A percentile compares a stretch with the other conserved stretches of the same genome.
Evolutionary conservation across 2,797 vertebrate species (phyloP).

Genomic region (Gambusia yucatana): DNA sequence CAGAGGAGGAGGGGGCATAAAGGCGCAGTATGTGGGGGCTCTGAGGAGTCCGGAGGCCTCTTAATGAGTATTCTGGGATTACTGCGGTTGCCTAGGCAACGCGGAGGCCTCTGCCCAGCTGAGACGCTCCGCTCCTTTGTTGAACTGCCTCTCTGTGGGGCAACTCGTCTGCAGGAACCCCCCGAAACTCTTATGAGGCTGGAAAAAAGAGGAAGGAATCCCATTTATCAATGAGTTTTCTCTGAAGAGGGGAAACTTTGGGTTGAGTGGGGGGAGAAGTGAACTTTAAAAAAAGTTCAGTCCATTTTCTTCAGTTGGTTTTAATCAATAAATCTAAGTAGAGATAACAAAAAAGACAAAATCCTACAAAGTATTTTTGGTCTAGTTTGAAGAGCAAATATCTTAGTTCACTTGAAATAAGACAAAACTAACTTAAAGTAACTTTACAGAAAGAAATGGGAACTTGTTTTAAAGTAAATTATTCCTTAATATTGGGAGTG

Average conservation of each 20-base stretch:
- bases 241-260: constrained; percentile 49
- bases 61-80: constrained; percentile 85
- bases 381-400: too few relatives aligned
- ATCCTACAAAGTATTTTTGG: too few relatives aligned
- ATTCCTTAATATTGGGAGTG: too few relatives aligned
- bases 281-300: constrained; percentile 68
- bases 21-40: constrained; percentile 83
- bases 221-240: constrained; percentile 78
- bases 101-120: constrained; percentile 80
- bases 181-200: constrained; percentile 59
- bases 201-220: constrained; percentile 75
- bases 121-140: constrained; percentile 85
- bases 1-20: constrained; percentile 70
- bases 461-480: too few relatives aligned
- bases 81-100: constrained; percentile 80
- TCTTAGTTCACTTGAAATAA: too few relatives aligned
- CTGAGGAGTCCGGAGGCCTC: constrained; percentile 76
- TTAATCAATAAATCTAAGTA: constrained; percentile 19
- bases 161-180: constrained; percentile 75
- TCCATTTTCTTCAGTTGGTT: constrained; percentile 37
- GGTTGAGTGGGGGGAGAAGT: constrained; percentile 54
- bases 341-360: background rate
- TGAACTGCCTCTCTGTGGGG: constrained; percentile 77
- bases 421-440: too few relatives aligned
- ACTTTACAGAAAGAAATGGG: too few relatives aligned